Evolutionary conservation across 2,113 vertebrate species (phyloP), one percentile per base, ranked within the genome.

Genomic region (Dendropsophus ebraccatus): DNA sequence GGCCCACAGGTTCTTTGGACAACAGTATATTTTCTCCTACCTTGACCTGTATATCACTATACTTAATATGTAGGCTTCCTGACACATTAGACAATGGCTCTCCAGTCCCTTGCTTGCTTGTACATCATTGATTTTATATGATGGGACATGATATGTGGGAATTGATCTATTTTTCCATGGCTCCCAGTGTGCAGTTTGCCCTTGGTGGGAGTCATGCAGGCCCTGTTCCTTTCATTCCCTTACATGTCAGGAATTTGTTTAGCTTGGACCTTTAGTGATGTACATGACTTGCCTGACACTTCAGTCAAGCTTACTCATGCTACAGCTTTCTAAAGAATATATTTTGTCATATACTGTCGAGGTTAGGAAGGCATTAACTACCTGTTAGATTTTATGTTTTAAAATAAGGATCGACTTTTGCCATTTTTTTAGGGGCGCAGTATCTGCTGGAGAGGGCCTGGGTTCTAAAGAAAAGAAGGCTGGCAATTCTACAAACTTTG

Each of bases 361-460:
- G 21, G 67, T 70, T 21, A 23, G 23, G n/a, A 45, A 41, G 72
- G 21, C 23, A 25, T 14, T 49, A 11, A 74, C 41, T 74, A 41
- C 21, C 72, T 25, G 41, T 41, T 41, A 4, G 2, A 2, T 49
- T 49, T 2, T 25, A 25, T 41, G 17, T 32, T 65, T 65, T 60
- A n/a, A 23, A 21, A 58, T 79, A 32, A 78, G 21, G 17, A 32
- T n/a, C 50, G 21, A 32, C 14, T 60, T 80, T 14, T 80, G 78
- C 58, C 60, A 17, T 35, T 92, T 89, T 88, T n/a, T 35, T 87
- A 95, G 94, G 91, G 93, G 93, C 19, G 88, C 93, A 1, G 90
- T 94, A 65, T 95, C 94, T 0, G 92, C 92, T 86, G 94, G 94
- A 88, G 93, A 93, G 89, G 94, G 94, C 73, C 81, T 95, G 90